Conservation (phyloP, 2,888 invertebrate species). For the Catonia carolina region DNA sequence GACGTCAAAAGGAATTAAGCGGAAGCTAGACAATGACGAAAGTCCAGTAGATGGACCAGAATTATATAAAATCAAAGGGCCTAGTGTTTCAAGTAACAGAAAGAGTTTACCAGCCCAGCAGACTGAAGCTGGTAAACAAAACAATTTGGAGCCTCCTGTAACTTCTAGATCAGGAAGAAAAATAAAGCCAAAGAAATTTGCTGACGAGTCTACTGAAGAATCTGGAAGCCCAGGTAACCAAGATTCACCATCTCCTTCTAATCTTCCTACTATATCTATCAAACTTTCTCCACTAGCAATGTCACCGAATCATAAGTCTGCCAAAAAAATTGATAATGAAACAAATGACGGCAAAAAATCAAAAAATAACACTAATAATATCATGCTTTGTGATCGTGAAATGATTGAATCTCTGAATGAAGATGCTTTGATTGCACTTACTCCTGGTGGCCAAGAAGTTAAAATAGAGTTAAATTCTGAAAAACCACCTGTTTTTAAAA, state of each 20-base stretch:
- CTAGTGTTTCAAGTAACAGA: neutral
- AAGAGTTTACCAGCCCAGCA: neutral
- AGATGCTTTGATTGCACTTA: constrained; percentile 16
- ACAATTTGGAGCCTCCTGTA: constrained; percentile 8
- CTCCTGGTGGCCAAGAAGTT: constrained; percentile 22
- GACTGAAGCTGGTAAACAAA: no score
- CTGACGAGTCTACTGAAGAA: constrained; percentile 36
- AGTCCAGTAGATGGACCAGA: constrained; percentile 12
- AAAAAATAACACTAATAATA: constrained; percentile 13
- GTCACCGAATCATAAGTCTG: neutral
- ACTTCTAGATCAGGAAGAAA: constrained; percentile 51
- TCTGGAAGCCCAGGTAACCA: constrained; percentile 27
- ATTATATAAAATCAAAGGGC: constrained; percentile 13
- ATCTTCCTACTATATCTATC: neutral
- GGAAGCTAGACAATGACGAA: constrained; percentile 9
- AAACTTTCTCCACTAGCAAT: neutral
- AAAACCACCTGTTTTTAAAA: constrained; percentile 45
- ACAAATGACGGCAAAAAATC: constrained; percentile 21
- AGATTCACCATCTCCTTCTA: neutral
- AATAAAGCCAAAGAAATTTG: constrained; percentile 56
- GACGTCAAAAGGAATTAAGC: neutral
- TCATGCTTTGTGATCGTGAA: neutral
- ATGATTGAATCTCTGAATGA: constrained; percentile 16
- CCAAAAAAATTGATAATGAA: constrained; percentile 3
- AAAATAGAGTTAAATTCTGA: constrained; percentile 22